Conservation (phyloP, 2,113 vertebrate genomes). For the Marcusenius ussheri region DNA sequence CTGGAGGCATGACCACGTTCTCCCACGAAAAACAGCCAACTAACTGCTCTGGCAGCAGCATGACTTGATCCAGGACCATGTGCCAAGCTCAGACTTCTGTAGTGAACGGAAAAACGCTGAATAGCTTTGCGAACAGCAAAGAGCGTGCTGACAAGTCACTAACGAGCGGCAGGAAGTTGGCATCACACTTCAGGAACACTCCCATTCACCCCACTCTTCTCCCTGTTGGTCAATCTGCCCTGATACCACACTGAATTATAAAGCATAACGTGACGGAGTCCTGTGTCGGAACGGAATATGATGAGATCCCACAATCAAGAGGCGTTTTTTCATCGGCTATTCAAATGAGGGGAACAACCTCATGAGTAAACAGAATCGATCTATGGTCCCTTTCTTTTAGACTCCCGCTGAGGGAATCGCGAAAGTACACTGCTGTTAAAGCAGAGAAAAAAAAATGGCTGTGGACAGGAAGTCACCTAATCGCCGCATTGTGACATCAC, state of each 20-base stretch:
- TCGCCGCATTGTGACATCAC: background rate
- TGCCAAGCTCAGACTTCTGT: background rate
- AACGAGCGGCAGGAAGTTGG: conserved; percentile 25
- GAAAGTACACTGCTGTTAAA: background rate
- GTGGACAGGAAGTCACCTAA: background rate
- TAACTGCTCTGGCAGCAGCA: background rate
- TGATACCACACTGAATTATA: conserved; percentile 25
- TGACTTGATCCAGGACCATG: background rate
- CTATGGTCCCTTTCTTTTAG: background rate
- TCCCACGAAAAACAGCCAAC: background rate
- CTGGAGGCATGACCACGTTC: background rate
- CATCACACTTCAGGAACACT: background rate
- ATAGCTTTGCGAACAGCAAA: background rate
- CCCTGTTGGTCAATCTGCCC: conserved; percentile 11
- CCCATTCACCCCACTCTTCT: conserved; percentile 20
- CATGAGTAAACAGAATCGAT: background rate
- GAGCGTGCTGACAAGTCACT: background rate
- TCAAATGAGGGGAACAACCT: background rate
- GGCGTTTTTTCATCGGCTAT: background rate
- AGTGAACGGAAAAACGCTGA: background rate
- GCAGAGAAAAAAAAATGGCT: background rate
- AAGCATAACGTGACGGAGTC: conserved; percentile 12
- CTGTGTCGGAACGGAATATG: background rate
- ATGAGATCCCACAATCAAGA: background rate
- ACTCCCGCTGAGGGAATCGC: background rate